These are phyloP conservation scores for Sesamia nonagrioides DNA, from an alignment of 1,140 invertebrate genomes.

Conservation along the genomic window DNA sequence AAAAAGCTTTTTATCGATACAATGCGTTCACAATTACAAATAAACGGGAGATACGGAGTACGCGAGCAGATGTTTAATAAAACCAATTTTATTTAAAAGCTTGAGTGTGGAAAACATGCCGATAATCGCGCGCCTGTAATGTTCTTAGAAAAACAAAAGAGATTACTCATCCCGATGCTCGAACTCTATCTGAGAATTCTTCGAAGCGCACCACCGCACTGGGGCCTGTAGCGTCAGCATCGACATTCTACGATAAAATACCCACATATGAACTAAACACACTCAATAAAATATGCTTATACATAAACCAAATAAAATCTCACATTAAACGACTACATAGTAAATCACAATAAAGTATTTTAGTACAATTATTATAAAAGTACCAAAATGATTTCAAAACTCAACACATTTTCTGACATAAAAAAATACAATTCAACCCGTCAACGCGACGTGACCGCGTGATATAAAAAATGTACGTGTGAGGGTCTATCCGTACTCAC, in stretches of 20 bases:
- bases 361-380: background rate
- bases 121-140: constrained; percentile 75
- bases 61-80: constrained; percentile 41
- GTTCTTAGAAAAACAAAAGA: constrained; percentile 86
- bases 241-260: constrained; percentile 17
- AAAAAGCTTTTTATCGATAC: constrained; percentile 31
- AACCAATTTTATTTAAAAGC: constrained; percentile 49
- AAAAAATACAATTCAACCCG: constrained; percentile 51
- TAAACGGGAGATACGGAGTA: background rate
- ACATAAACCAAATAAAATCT: constrained; percentile 1
- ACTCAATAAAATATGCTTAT: constrained; percentile 25
- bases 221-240: constrained; percentile 72
- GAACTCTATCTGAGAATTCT: constrained; percentile 85
- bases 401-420: constrained; percentile 26
- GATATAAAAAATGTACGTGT: constrained; percentile 70
- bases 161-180: constrained; percentile 85
- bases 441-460: constrained; percentile 51
- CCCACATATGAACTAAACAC: constrained; percentile 14
- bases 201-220: constrained; percentile 72
- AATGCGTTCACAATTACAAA: constrained; percentile 49
- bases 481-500: constrained; percentile 78
- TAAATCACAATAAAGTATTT: background rate
- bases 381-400: background rate
- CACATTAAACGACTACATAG: background rate
- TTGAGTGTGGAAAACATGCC: constrained; percentile 64